Base-by-base conservation (phyloP, 2,888 invertebrate genomes). In the Chloroclysta siterata region DNA sequence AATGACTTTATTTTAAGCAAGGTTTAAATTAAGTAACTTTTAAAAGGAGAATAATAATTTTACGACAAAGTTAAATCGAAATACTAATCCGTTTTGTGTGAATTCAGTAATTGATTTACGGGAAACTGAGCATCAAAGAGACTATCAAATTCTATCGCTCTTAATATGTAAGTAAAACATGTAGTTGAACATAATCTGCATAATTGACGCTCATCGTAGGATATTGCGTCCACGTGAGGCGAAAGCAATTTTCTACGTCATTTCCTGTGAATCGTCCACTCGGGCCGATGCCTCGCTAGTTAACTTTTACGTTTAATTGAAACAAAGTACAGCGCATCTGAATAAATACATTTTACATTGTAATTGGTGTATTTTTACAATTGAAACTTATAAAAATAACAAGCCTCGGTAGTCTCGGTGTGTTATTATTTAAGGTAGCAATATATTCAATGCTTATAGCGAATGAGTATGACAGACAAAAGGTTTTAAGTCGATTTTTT, bases 231-330 rank as follows among this genome's bases (percentile, higher is more conserved):
- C 90, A 90, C 82, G 87, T 88, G 88, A 87, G 87, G 83, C 83
- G 83, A 84, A 84, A 80, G 88, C 92, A 93, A 93, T 93, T 93
- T 93, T 93, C 92, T 86, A 88, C 89, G 88, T 90, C 92, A 92
- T 93, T 92, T 92, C 92, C 92, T 85, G 74, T 65, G 81, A 86
- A 85, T 84, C 87, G 89, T 82, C 84, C 86, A 81, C 81, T 81
- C 81, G 77, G 78, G 77, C 78, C 77, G 83, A 62, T 83, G 76
- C 75, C 10, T 33, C 77, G 66, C 74, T 74, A 72, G 75, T 80
- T 81, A 77, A 78, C 75, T 79, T 78, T 78, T 74, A 83, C 80
- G 83, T 73, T 79, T 83, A 85, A 87, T 85, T 87, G 86, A 85
- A 81, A 82, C 80, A 76, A 80, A 82, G 69, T 72, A 57, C 63